Conservation (phyloP, 1,140 invertebrate genomes). For the Apolygus lucorum region DNA sequence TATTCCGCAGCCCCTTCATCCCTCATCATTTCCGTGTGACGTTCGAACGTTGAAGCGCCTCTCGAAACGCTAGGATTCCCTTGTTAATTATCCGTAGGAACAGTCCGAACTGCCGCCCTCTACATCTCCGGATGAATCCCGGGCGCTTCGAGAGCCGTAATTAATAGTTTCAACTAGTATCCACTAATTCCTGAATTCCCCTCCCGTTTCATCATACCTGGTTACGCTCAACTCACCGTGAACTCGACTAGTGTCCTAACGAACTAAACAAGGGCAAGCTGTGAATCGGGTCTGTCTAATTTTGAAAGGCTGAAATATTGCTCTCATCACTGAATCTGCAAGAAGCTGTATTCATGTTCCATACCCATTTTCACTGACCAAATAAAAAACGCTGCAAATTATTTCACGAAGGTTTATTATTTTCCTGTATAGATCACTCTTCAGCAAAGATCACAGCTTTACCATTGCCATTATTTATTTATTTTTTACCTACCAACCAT, state of each 20-base stretch:
- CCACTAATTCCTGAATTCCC: not conserved
- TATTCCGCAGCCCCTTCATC: not conserved
- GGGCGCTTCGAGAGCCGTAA: not conserved
- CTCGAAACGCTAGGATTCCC: not conserved
- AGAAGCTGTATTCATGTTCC: too few species aligned
- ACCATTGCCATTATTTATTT: too few species aligned
- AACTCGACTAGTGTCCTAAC: not conserved
- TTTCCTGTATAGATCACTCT: too few species aligned
- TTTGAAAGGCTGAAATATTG: too few species aligned
- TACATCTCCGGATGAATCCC: not conserved
- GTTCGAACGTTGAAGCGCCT: not conserved
- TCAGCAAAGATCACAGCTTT: too few species aligned
- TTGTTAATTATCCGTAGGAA: slow-evolving; percentile 7
- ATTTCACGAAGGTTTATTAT: too few species aligned
- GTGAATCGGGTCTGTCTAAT: not conserved
- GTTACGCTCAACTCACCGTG: not conserved
- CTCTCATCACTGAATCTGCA: too few species aligned
- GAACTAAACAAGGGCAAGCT: not conserved
- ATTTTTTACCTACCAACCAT: too few species aligned
- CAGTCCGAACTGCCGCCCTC: not conserved
- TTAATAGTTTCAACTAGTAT: not conserved
- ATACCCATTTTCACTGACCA: too few species aligned
- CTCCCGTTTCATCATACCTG: not conserved
- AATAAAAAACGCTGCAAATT: too few species aligned
- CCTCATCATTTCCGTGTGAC: not conserved